These are phyloP conservation scores for Parauchenoglanis punctatus DNA, from an alignment of 2,797 vertebrate species.

Conservation along the genomic window DNA sequence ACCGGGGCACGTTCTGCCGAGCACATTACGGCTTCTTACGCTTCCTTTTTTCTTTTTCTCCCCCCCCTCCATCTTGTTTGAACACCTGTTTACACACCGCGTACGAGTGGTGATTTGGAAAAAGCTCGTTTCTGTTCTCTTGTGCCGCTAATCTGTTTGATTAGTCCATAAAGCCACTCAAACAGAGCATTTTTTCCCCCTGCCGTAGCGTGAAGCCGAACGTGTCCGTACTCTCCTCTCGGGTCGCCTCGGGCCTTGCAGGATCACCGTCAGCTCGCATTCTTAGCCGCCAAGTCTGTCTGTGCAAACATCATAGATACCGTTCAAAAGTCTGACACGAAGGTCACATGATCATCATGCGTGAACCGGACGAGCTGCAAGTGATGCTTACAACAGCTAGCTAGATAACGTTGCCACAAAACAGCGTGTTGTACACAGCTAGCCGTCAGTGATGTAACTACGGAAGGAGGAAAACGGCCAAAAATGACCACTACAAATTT, in stretches of 20 bases:
- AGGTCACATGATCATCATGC: neutral
- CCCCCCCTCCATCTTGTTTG: slow-evolving; percentile 69
- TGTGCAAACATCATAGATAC: neutral
- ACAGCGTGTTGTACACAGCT: neutral
- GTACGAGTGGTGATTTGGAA: slow-evolving; percentile 63
- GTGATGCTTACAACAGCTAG: neutral
- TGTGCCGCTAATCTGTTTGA: slow-evolving; percentile 59
- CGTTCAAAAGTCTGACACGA: neutral
- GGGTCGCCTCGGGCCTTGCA: slow-evolving; percentile 1
- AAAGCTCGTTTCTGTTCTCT: neutral
- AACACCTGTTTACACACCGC: slow-evolving; percentile 80
- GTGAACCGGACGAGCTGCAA: neutral
- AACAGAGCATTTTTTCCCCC: slow-evolving; percentile 38
- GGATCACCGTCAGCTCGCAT: neutral
- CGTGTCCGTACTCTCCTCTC: slow-evolving; percentile 24
- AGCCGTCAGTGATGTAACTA: neutral
- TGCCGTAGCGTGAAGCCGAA: neutral
- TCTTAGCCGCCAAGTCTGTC: neutral
- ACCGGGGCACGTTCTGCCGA: neutral
- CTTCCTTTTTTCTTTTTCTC: slow-evolving; percentile 36
- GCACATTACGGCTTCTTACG: too few relatives aligned
- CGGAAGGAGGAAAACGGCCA: neutral
- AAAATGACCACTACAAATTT: too few relatives aligned
- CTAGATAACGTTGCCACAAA: neutral
- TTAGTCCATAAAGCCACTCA: slow-evolving; percentile 52